Percentiles rank a stretch among this genome's conserved stretches.
phyloP scores from a whole-genome alignment of 2,113 vertebrate species.

The Pitta sordida region DNA sequence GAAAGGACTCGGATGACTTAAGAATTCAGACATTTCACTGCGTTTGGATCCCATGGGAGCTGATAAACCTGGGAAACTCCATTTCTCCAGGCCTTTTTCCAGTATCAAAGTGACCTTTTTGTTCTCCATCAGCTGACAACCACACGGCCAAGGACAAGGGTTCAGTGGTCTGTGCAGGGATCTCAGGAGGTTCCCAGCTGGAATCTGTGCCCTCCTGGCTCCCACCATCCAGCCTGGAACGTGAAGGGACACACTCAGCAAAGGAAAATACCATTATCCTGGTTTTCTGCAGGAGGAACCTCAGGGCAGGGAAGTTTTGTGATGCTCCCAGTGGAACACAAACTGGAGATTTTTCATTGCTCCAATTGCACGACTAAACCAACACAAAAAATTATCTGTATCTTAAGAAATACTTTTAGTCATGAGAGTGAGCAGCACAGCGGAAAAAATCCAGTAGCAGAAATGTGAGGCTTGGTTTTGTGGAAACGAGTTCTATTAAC shows the following conservation, averaged over 20 bases:
- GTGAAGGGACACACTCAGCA: background rate
- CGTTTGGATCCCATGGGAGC: background rate
- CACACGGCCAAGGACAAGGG: background rate
- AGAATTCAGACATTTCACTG: background rate
- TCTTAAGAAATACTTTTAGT: background rate
- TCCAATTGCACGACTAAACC: background rate
- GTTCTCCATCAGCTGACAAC: background rate
- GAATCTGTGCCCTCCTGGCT: background rate
- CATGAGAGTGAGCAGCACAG: fast-evolving
- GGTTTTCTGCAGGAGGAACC: background rate
- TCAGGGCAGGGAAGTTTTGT: fast-evolving
- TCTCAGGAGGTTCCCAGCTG: background rate
- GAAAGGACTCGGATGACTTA: background rate
- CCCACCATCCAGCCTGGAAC: fast-evolving
- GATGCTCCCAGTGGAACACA: fast-evolving
- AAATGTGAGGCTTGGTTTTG: background rate
- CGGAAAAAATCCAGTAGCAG: background rate
- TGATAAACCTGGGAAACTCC: background rate
- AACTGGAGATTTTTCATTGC: background rate
- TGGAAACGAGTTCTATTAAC: constrained; percentile 26
- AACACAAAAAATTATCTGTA: fast-evolving
- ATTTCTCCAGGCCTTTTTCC: background rate
- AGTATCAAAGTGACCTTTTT: background rate
- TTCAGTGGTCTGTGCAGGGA: fast-evolving
- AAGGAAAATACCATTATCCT: background rate